Evolutionary conservation across 2,888 invertebrate genomes (phyloP), one percentile per base, ranked within the genome.

Genomic region (Caenorhabditis drosophilae): DNA sequence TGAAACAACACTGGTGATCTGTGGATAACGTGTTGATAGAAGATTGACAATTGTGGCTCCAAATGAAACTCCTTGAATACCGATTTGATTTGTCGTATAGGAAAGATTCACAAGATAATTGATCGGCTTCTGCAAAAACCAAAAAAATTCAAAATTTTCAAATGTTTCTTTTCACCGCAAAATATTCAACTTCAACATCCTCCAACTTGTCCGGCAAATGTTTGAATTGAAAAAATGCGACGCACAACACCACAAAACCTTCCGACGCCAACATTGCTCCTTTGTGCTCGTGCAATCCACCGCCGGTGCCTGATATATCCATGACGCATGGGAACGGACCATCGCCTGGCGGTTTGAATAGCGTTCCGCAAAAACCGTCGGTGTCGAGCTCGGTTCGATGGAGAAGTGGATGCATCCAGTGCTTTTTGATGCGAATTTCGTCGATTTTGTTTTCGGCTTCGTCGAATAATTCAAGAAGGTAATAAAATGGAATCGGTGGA

Each of bases 61-160:
- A 50, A 71, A 71, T 9, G 71, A 71, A 20, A 64, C 67, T 18
- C 71, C 71, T 42, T 71, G 67, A 16, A 71, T 59, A n/a, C 71
- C 71, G 11, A 67, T 44, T 11, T 47, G 34, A 35, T 64, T 56
- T 2, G 41, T 47, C 22, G 71, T 66, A 18, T 53, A 71, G 0
- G 67, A 58, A 4, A 62, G 62, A 18, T 47, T 47, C 2, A 44
- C 16, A 4, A 71, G 42, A 45, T 50, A 68, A 1, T 71, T 40
- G 0, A 68, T 59, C 3, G 67, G 57, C 35, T 67, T 57, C 67
- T 70, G 50, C 31, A 64, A 27, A 15, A n/a, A n/a, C n/a, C n/a
- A n/a, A n/a, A 7, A 15, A 12, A 22, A 12, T 26, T 36, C 16
- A 2, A 7, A 36, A 12, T 36, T 36, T 12, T 36, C 4, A 36